phyloP scores from a whole-genome alignment of 1,140 invertebrate genomes.

The Alviniconcha marisindica region DNA sequence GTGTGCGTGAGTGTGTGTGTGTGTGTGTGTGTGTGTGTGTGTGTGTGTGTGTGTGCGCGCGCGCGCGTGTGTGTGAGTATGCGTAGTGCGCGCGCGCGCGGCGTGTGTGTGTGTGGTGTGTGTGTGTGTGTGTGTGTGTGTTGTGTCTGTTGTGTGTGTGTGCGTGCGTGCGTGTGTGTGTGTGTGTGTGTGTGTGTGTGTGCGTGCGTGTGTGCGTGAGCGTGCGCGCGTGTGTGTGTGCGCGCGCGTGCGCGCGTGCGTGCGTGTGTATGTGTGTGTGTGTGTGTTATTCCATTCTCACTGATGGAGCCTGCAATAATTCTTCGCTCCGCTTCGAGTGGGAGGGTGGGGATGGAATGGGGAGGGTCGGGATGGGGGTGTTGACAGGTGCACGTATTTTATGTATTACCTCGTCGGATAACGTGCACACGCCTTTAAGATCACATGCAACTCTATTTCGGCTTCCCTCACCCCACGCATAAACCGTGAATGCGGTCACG shows the following conservation, averaged over 20 bases:
- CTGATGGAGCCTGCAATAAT: background rate
- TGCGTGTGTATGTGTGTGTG: background rate
- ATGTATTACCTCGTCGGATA: too few relatives aligned
- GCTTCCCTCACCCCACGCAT: too few relatives aligned
- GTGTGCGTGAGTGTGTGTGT: slow-evolving; percentile 29
- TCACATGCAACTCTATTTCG: too few relatives aligned
- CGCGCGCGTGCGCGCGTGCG: background rate
- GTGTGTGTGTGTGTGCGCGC: background rate
- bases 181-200: slow-evolving; percentile 23
- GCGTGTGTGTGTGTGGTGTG: slow-evolving; percentile 1
- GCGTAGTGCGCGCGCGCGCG: too few relatives aligned
- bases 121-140: slow-evolving; percentile 14
- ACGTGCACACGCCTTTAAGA: background rate
- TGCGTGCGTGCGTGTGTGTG: slow-evolving; percentile 19
- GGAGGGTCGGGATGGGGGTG: background rate
- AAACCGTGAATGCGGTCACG: too few relatives aligned
- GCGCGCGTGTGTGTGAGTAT: background rate
- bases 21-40: slow-evolving; percentile 20
- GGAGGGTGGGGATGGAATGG: slow-evolving; percentile 2
- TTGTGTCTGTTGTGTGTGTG: background rate
- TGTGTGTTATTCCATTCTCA: background rate
- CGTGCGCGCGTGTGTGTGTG: background rate
- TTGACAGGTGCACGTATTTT: too few relatives aligned
- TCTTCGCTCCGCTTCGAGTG: background rate
- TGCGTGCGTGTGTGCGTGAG: background rate